These are phyloP conservation scores for Grammomys surdaster DNA, from an alignment of 2,113 vertebrate genomes.

Conservation along the genomic window DNA sequence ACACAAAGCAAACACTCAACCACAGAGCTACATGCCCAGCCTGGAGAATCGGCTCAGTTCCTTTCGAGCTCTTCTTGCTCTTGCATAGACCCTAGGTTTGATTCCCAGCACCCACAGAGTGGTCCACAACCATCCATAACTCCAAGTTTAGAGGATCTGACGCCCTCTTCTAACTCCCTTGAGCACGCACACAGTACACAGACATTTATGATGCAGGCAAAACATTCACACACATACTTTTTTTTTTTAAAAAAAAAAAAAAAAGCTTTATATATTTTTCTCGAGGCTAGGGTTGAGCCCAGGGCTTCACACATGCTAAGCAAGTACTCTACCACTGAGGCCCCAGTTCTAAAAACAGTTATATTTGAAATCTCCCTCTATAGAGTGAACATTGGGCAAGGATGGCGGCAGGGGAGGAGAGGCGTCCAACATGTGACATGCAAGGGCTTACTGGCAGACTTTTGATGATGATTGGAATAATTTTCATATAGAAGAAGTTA, in stretches of 20 bases:
- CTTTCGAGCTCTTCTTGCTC: not conserved
- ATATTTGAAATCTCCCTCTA: not conserved
- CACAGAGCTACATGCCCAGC: not conserved
- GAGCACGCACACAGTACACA: not conserved
- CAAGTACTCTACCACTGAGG: not conserved
- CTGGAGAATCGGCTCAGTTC: not conserved
- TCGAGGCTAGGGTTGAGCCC: too few species aligned
- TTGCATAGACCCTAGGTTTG: not conserved
- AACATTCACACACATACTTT: not conserved
- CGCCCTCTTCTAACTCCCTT: not conserved
- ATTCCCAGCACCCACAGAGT: not conserved
- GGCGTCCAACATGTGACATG: not conserved
- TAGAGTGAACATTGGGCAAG: not conserved
- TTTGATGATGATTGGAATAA: not conserved
- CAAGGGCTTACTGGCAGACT: not conserved
- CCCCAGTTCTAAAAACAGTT: not conserved
- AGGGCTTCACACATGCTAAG: not conserved
- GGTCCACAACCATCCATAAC: not conserved
- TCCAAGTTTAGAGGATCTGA: not conserved
- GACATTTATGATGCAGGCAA: not conserved
- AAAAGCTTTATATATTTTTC: not conserved
- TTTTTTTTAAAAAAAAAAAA: too few species aligned
- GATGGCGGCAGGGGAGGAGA: not conserved
- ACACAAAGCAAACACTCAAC: not conserved
- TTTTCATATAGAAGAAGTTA: not conserved